phyloP scores from a whole-genome alignment of 2,888 invertebrate species.

The Calameuta pallipes region DNA sequence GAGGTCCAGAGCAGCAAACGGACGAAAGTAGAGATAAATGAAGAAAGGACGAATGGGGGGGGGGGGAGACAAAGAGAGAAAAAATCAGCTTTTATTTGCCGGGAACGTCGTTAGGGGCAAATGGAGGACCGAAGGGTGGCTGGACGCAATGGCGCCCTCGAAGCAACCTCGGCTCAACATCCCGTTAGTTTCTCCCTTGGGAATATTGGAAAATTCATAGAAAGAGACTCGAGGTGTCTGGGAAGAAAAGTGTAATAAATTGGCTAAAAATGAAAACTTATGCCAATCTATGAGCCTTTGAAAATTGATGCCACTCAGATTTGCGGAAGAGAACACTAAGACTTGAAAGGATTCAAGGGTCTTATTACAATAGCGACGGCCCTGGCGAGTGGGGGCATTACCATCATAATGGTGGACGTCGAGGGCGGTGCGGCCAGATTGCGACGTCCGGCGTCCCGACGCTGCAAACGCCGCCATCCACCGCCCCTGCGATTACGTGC shows the following conservation, averaged over 20 bases:
- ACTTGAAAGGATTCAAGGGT: too few relatives aligned
- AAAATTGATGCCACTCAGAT: too few relatives aligned
- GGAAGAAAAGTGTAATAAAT: too few relatives aligned
- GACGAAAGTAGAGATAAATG: slow-evolving; percentile 13
- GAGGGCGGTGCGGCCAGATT: slow-evolving; percentile 47
- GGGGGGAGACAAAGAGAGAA: slow-evolving; percentile 33
- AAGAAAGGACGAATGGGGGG: background rate
- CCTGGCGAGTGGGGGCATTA: slow-evolving; percentile 36
- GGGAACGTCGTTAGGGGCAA: slow-evolving; percentile 54
- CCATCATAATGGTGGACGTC: slow-evolving; percentile 48
- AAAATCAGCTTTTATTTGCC: slow-evolving; percentile 57
- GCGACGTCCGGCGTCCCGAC: slow-evolving; percentile 58
- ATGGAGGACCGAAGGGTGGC: slow-evolving; percentile 52
- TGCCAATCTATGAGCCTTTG: too few relatives aligned
- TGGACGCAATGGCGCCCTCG: slow-evolving; percentile 56
- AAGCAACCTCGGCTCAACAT: slow-evolving; percentile 42
- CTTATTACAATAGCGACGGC: too few relatives aligned
- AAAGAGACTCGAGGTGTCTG: too few relatives aligned
- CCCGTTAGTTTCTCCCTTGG: background rate
- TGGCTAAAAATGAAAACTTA: too few relatives aligned
- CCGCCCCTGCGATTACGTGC: slow-evolving; percentile 54
- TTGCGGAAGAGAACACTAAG: too few relatives aligned
- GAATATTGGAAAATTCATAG: too few relatives aligned
- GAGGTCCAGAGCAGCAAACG: background rate
- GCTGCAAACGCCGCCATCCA: slow-evolving; percentile 33